These are phyloP conservation scores for Leguminivora glycinivorella DNA, from an alignment of 1,140 invertebrate genomes.

Conservation along the genomic window DNA sequence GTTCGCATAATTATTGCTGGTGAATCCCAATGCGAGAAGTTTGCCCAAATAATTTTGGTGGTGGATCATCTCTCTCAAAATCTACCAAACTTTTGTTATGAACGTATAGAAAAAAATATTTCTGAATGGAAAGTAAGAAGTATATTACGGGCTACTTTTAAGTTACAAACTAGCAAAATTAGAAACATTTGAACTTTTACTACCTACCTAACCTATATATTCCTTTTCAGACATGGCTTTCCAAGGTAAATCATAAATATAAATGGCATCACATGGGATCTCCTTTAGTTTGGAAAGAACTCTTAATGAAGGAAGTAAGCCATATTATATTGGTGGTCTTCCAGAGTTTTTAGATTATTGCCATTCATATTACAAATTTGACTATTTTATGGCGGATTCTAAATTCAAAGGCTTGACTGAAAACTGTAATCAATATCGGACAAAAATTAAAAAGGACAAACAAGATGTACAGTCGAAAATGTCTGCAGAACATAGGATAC, in stretches of 20 bases:
- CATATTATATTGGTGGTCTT: conserved; percentile 76
- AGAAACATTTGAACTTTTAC: not conserved
- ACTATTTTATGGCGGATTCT: conserved; percentile 62
- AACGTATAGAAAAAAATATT: conserved; percentile 60
- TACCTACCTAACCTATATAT: conserved; percentile 41
- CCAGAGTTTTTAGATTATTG: conserved; percentile 80
- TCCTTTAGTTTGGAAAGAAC: conserved; percentile 78
- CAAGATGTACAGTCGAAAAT: not conserved
- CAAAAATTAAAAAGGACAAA: conserved; percentile 48
- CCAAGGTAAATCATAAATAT: conserved; percentile 68
- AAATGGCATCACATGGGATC: conserved; percentile 75
- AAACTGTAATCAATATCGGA: conserved; percentile 60
- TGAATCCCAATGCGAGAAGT: conserved; percentile 62
- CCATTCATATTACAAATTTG: conserved; percentile 79
- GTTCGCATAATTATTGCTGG: conserved; percentile 67
- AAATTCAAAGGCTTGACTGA: conserved; percentile 66
- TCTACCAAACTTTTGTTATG: conserved; percentile 66
- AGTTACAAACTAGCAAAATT: too few species aligned
- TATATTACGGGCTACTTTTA: not conserved
- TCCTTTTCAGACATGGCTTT: conserved; percentile 66
- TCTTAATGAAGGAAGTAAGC: conserved; percentile 72
- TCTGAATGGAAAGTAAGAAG: conserved; percentile 67
- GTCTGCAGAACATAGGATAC: not conserved
- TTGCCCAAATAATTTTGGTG: conserved; percentile 63
- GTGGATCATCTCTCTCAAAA: conserved; percentile 67